Base-by-base conservation (phyloP, 2,888 invertebrate species). In the Sarcophaga carnaria region DNA sequence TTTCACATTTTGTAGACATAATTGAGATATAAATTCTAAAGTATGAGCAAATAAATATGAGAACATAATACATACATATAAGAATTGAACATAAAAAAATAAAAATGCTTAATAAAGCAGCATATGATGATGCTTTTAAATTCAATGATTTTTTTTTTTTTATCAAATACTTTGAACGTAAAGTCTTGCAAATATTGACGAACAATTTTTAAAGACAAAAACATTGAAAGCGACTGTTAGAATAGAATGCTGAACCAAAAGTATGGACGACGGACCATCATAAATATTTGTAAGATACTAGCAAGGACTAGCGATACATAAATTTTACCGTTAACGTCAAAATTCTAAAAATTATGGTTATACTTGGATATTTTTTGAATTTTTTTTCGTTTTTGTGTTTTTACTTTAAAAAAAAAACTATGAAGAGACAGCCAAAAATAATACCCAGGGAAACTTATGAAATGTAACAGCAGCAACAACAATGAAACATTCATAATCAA, bases 261-360 rank as follows among this genome's bases (percentile, higher is more conserved):
- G 37, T 0, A 4, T 70, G 60, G 70, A 62, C 27, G 64, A 22
- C 22, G 72, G 72, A 75, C 75, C 83, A 76, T 60, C 70, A 62
- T 70, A 83, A 74, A 75, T 79, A 75, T 70, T 83, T 47, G 47
- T 20, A 47, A 69, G 47, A 59, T 14, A 14, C 54, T 54, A 4
- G 14, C 17, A 74, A 17, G 80, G 25, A 85, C 79, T 59, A 90
- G 89, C 88, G 89, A 89, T 89, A 90, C 91, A 90, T 92, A 92
- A 92, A 92, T 92, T 90, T 91, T 83, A 88, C 89, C 91, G 91
- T 92, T 91, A 92, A 91, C 90, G 91, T 92, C 92, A 92, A 91
- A 92, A 91, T 90, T 91, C 90, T 89, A 89, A 90, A 91, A 92
- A 91, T 92, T 91, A 91, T 92, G 90, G 91, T 90, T 90, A 89